Conservation (phyloP, 2,113 vertebrate genomes). For the Nettapus auritus region DNA sequence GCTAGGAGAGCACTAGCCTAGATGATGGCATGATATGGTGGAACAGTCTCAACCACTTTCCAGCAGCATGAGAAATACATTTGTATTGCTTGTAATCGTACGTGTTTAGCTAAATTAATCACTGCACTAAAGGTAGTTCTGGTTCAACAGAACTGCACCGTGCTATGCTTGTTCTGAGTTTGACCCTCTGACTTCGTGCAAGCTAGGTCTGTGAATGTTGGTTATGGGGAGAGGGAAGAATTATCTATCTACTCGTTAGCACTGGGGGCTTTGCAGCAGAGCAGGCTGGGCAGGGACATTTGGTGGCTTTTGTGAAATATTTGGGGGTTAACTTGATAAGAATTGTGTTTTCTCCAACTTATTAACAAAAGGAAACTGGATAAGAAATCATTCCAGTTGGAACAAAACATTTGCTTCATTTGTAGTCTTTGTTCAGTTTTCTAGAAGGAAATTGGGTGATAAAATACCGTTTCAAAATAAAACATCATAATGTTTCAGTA, state of each 20-base stretch:
- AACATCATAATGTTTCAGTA: neutral
- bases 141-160: neutral
- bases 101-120: neutral
- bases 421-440: neutral
- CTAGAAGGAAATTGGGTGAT: neutral
- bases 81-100: neutral
- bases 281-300: neutral
- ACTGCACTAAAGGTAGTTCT: neutral
- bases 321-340: neutral
- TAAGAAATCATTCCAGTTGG: neutral
- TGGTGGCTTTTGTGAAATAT: neutral
- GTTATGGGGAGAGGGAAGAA: neutral
- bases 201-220: neutral
- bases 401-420: accelerated
- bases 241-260: neutral
- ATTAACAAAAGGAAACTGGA: neutral
- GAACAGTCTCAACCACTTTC: neutral
- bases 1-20: neutral
- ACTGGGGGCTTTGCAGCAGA: neutral
- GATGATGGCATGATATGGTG: neutral
- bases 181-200: neutral
- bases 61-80: neutral
- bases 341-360: neutral
- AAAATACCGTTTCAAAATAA: neutral
- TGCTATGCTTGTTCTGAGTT: neutral